Evolutionary conservation across 2,113 vertebrate genomes (phyloP), one percentile per base, ranked within the genome.

Genomic region (Collichthys lucidus): DNA sequence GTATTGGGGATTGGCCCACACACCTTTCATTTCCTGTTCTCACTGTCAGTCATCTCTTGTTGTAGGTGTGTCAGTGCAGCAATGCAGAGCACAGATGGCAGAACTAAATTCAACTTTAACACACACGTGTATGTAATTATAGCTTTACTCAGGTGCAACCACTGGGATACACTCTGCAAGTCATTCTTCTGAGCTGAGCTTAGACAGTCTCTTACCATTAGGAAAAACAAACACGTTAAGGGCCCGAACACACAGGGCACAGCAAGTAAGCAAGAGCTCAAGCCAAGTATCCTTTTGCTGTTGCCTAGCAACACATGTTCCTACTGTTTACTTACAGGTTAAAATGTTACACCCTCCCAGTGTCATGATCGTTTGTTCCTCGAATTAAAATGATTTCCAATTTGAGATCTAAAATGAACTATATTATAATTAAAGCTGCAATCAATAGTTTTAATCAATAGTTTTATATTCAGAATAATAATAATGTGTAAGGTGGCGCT

Each of bases 251-350:
- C 3, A 1, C 3, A 64, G 40, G 3, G 0, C 10, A 14, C 19
- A 53, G 29, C 19, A 2, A 16, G 14, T 11, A 59, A 46, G 55
- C 22, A 10, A 20, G 64, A 52, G 47, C 47, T 4, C 17, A 72
- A 47, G 11, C 24, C 46, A 50, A 40, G 62, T 74, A 53, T 66
- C 62, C 29, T 67, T 69, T 63, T 69, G 11, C 35, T 68, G 79
- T 82, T 82, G 57, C 80, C 73, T 64, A 70, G 73, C 77, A 63
- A 64, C 22, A 14, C 14, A 2, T 31, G 29, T 75, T 66, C 6
- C 42, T 53, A 59, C n/a, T 46, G 12, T 42, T 57, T 5, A 17
- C 22, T 40, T 35, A 31, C 8, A 7, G 26, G 31, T 19, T 20
- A 61, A 62, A 19, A 62, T 40, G 53, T 56, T 24, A 56, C 4